Evolutionary conservation across 1,140 invertebrate species (phyloP).

Genomic region (Cryptotermes secundus): DNA sequence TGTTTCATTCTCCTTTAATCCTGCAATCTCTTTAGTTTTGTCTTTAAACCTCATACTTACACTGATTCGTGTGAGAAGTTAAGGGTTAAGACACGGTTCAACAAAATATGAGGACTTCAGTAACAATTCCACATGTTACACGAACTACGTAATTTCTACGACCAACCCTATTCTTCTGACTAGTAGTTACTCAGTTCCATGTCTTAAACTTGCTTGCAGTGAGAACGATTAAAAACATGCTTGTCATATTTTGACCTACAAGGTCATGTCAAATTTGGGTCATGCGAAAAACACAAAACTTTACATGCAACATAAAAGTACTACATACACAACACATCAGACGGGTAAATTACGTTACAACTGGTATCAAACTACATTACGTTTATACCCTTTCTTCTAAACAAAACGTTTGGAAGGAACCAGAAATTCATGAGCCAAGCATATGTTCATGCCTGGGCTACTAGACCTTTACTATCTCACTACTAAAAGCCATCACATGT

Average conservation of each 20-base stretch:
- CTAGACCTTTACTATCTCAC: neutral
- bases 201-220: too few species aligned
- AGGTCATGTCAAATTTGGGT: conserved; percentile 16
- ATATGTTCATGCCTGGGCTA: neutral
- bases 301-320: neutral
- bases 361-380: neutral
- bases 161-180: too few species aligned
- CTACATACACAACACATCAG: neutral
- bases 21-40: too few species aligned
- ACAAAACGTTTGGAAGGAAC: neutral
- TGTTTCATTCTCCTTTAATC: too few species aligned
- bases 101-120: too few species aligned
- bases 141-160: too few species aligned
- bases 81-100: too few species aligned
- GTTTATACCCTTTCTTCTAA: neutral
- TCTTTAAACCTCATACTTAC: too few species aligned
- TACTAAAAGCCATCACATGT: neutral
- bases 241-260: neutral
- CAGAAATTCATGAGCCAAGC: neutral
- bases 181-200: too few species aligned
- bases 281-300: neutral
- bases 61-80: too few species aligned
- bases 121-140: too few species aligned
- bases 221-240: neutral
- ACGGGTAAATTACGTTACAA: neutral